These are phyloP conservation scores for Pungitius pungitius DNA, from an alignment of 2,113 vertebrate species.

Conservation along the genomic window DNA sequence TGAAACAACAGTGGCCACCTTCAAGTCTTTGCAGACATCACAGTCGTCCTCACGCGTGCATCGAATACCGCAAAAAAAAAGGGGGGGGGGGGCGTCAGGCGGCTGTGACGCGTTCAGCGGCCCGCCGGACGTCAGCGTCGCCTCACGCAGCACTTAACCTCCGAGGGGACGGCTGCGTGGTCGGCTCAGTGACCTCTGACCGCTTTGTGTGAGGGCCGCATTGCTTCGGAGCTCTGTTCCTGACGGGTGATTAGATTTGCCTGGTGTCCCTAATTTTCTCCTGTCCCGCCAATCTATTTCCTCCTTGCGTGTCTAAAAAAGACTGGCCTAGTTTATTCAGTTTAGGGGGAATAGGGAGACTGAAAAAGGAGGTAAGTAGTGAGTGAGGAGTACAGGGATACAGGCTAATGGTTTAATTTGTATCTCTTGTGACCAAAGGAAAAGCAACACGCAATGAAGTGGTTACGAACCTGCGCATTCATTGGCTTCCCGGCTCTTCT, in stretches of 20 bases:
- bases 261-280: conserved; percentile 18
- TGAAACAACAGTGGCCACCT: conserved; percentile 20
- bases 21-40: conserved; percentile 3
- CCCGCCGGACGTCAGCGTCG: conserved; percentile 42
- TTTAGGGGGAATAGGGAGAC: conserved; percentile 37
- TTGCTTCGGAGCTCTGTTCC: conserved; percentile 46
- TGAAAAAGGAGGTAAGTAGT: conserved; percentile 24
- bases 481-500: conserved; percentile 58
- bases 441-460: conserved; percentile 58
- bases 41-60: conserved; percentile 1
- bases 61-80: conserved; percentile 23
- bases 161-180: conserved; percentile 18
- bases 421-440: conserved; percentile 61
- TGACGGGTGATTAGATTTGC: conserved; percentile 47
- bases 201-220: conserved; percentile 45
- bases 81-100: conserved; percentile 40
- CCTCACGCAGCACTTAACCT: conserved; percentile 57
- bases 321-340: conserved; percentile 63
- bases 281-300: conserved; percentile 4
- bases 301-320: conserved; percentile 32
- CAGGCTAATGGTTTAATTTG: conserved; percentile 72
- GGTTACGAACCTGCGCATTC: conserved; percentile 61
- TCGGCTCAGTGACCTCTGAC: conserved; percentile 60
- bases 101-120: conserved; percentile 30
- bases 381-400: conserved; percentile 26